Percentiles rank a stretch among this genome's conserved stretches.
Conservation (phyloP, 2,113 vertebrate genomes). For the Petromus typicus region DNA sequence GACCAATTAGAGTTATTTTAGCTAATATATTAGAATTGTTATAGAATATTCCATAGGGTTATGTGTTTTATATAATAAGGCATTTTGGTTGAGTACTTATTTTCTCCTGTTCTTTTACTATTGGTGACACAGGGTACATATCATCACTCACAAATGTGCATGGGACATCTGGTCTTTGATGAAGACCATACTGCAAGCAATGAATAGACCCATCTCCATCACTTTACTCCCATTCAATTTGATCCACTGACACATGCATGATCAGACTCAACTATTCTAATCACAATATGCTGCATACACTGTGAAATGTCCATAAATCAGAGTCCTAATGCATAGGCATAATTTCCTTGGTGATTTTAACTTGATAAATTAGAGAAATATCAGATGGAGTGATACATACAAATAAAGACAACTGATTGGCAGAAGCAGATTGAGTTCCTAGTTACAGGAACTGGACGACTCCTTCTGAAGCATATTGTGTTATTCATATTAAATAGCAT, state of each 20-base stretch:
- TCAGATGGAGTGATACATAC: neutral
- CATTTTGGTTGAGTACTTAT: neutral
- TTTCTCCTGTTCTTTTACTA: neutral
- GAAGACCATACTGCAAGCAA: neutral
- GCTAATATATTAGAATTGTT: neutral
- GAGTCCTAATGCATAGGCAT: neutral
- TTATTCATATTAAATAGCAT: neutral
- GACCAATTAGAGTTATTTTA: neutral
- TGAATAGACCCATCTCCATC: neutral
- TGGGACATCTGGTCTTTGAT: neutral
- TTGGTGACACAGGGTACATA: neutral
- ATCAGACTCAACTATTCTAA: neutral
- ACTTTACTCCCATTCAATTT: neutral
- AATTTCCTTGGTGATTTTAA: neutral
- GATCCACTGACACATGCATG: neutral
- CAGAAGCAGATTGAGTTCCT: neutral
- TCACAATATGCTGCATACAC: neutral
- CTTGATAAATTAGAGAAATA: neutral
- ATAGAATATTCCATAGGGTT: neutral
- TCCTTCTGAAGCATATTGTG: neutral
- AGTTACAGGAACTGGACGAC: neutral
- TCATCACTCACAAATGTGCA: neutral
- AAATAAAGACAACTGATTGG: neutral
- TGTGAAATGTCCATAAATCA: neutral
- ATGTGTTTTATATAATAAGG: neutral